These are phyloP conservation scores for Leptopilina boulardi DNA, from an alignment of 1,140 invertebrate species.

Conservation along the genomic window DNA sequence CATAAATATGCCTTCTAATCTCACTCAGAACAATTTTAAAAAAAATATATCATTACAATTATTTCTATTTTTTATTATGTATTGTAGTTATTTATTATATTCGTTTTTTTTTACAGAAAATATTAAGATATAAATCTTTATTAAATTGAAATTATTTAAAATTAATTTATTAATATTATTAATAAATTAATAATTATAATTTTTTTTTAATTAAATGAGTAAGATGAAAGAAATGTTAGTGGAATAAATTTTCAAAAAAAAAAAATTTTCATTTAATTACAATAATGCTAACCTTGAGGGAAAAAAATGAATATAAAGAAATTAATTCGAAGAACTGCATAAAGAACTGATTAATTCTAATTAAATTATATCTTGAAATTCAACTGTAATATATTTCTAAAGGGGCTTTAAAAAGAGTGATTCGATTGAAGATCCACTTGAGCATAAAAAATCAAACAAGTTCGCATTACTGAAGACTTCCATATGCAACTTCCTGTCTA, in stretches of 20 bases:
- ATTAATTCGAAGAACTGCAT: constrained; percentile 9
- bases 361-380: constrained; percentile 4
- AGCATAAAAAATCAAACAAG: not conserved
- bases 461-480: not conserved
- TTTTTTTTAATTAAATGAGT: no score
- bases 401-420: constrained; percentile 19
- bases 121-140: no score
- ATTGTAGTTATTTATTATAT: no score
- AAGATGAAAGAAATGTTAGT: no score
- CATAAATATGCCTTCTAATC: not conserved
- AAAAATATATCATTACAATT: not conserved
- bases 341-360: constrained; percentile 25
- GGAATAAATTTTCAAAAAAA: no score
- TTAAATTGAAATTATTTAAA: no score
- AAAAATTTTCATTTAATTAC: no score
- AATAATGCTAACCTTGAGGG: not conserved
- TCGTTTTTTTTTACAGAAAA: no score
- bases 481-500: constrained; percentile 3
- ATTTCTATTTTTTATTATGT: no score
- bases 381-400: constrained; percentile 1
- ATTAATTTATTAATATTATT: no score
- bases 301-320: not conserved
- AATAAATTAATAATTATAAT: no score
- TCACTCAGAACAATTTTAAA: not conserved
- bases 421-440: constrained; percentile 5